Conservation (phyloP, 2,113 vertebrate species). For the Anoura caudifer region DNA sequence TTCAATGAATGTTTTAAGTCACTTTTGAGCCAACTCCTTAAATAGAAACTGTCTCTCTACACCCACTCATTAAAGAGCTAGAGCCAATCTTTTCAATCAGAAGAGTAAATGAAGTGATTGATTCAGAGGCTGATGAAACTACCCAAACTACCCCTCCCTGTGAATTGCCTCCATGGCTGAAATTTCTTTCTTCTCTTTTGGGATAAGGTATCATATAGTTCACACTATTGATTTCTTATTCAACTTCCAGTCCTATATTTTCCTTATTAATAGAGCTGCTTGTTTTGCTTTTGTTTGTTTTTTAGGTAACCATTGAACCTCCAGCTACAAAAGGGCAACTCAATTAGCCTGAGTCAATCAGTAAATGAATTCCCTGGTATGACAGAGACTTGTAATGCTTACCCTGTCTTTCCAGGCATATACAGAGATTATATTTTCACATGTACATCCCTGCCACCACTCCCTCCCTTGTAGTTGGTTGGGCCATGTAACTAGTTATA, state of each 20-base stretch:
- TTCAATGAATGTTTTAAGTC: slow-evolving; percentile 39
- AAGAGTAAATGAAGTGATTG: slow-evolving; percentile 45
- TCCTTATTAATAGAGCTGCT: neutral
- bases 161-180: neutral
- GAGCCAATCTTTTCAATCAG: slow-evolving; percentile 1
- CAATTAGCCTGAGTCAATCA: slow-evolving; percentile 8
- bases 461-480: neutral
- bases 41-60: slow-evolving; percentile 23
- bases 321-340: neutral
- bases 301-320: slow-evolving; percentile 30
- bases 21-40: slow-evolving; percentile 47
- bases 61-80: slow-evolving; percentile 35
- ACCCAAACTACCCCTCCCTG: neutral
- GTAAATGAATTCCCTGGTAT: slow-evolving; percentile 19
- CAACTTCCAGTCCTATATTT: neutral
- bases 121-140: slow-evolving; percentile 47
- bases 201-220: neutral
- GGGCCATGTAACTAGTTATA: neutral
- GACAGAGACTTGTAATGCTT: neutral
- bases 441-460: neutral
- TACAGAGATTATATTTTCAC: neutral
- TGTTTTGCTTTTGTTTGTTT: slow-evolving; percentile 28
- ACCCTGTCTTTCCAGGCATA: neutral
- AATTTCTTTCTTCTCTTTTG: slow-evolving; percentile 32
- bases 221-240: neutral